A percentile compares a stretch with the other conserved stretches of the same genome.
Evolutionary conservation across 2,797 vertebrate genomes (phyloP).

Genomic region (Eulemur mongoz): DNA sequence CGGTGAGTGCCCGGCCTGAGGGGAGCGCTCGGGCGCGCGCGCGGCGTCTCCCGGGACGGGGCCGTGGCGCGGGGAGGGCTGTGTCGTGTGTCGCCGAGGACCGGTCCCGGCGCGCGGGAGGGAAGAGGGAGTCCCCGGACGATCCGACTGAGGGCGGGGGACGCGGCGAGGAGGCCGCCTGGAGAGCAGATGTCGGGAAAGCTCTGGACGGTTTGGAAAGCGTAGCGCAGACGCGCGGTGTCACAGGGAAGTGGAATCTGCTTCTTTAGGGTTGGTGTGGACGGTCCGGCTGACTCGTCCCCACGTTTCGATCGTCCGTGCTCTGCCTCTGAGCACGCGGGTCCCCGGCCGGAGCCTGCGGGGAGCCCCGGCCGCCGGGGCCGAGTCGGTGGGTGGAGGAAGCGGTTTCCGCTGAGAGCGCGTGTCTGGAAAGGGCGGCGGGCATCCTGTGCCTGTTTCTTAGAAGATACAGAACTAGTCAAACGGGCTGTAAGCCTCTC

Average conservation of each 20-base stretch:
- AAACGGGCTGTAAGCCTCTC: background rate
- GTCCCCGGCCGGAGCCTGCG: background rate
- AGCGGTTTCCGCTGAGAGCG: background rate
- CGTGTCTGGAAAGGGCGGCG: background rate
- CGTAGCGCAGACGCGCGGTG: background rate
- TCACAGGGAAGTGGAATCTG: background rate
- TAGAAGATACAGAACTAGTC: background rate
- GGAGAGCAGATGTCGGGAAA: background rate
- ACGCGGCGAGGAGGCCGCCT: background rate
- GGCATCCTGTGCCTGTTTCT: background rate
- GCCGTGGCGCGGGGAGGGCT: background rate
- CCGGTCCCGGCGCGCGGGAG: fast-evolving
- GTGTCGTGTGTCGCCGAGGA: too few relatives aligned
- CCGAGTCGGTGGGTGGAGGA: background rate
- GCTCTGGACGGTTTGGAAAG: background rate
- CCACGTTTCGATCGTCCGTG: fast-evolving
- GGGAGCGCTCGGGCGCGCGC: background rate
- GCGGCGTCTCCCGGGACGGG: too few relatives aligned
- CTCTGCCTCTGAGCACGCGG: background rate
- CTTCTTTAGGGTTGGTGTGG: background rate
- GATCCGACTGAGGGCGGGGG: background rate
- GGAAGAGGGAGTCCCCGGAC: background rate
- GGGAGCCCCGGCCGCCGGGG: background rate
- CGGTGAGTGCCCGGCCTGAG: background rate
- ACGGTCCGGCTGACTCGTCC: background rate